These are phyloP conservation scores for Trachops cirrhosus DNA, from an alignment of 2,797 vertebrate species.

Conservation along the genomic window DNA sequence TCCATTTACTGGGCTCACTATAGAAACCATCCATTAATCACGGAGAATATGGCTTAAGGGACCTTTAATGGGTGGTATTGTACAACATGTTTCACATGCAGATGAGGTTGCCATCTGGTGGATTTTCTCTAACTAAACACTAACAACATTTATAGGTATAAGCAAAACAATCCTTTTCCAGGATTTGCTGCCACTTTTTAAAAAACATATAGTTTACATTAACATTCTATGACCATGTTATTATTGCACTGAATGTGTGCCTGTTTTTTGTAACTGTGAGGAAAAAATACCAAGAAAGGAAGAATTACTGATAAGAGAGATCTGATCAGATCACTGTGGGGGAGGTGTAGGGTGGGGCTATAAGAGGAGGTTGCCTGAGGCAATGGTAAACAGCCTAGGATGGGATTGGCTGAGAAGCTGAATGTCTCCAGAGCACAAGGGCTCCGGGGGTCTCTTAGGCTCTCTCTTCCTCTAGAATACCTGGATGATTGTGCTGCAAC, in stretches of 20 bases:
- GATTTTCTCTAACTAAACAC: conserved; percentile 48
- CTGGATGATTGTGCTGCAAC: neutral
- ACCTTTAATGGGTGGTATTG: conserved; percentile 17
- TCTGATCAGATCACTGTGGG: neutral
- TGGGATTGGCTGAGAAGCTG: neutral
- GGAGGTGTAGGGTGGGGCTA: neutral
- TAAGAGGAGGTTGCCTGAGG: neutral
- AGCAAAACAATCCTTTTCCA: neutral
- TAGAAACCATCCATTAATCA: conserved; percentile 41
- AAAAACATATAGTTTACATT: neutral
- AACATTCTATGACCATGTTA: neutral
- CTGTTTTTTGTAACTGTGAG: neutral
- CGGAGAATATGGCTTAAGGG: conserved; percentile 14
- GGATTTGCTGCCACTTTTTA: conserved; percentile 8
- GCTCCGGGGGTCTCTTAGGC: neutral
- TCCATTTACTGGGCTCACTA: conserved; percentile 26
- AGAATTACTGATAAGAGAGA: neutral
- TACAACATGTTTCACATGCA: neutral
- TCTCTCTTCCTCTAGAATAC: neutral
- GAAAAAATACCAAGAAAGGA: neutral
- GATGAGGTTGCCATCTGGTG: conserved; percentile 73
- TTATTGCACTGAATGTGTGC: neutral
- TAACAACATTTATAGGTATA: conserved; percentile 31
- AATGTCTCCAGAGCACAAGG: neutral
- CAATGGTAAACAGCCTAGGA: neutral